phyloP scores from a whole-genome alignment of 1,140 invertebrate genomes.

The Physella acuta region DNA sequence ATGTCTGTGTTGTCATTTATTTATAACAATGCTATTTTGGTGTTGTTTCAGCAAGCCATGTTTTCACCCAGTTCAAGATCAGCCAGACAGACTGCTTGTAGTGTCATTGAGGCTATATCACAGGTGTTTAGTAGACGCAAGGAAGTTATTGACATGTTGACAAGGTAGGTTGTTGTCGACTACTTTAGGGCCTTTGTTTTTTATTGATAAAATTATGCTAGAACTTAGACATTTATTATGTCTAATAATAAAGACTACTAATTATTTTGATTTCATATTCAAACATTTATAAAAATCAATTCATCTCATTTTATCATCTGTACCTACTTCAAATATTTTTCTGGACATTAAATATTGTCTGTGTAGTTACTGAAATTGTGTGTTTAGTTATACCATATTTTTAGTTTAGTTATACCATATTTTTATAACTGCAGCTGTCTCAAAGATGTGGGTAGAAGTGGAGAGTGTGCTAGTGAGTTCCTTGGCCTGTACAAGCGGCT shows the following conservation, averaged over 20 bases:
- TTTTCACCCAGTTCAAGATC: constrained; percentile 88
- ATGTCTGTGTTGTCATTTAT: not conserved
- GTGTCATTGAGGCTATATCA: constrained; percentile 82
- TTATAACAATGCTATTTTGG: too few species aligned
- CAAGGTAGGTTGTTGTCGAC: constrained; percentile 58
- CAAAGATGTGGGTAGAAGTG: constrained; percentile 66
- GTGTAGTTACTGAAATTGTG: too few species aligned
- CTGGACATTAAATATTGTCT: too few species aligned
- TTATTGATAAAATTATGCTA: not conserved
- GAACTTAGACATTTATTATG: constrained; percentile 8
- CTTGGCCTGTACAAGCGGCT: constrained; percentile 74
- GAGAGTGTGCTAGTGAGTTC: constrained; percentile 91
- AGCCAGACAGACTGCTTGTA: constrained; percentile 84
- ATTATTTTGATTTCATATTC: too few species aligned
- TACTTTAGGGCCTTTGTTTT: too few species aligned
- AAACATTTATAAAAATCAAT: not conserved
- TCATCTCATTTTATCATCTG: too few species aligned
- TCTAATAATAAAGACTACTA: too few species aligned
- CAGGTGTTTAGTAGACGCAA: constrained; percentile 51
- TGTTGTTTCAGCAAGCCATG: constrained; percentile 77
- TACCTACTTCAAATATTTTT: too few species aligned
- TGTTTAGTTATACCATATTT: too few species aligned
- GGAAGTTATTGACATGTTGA: constrained; percentile 79
- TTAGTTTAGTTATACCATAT: too few species aligned
- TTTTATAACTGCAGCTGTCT: constrained; percentile 79